These are phyloP conservation scores for Germaria angustata DNA, from an alignment of 2,888 invertebrate genomes.

Conservation along the genomic window DNA sequence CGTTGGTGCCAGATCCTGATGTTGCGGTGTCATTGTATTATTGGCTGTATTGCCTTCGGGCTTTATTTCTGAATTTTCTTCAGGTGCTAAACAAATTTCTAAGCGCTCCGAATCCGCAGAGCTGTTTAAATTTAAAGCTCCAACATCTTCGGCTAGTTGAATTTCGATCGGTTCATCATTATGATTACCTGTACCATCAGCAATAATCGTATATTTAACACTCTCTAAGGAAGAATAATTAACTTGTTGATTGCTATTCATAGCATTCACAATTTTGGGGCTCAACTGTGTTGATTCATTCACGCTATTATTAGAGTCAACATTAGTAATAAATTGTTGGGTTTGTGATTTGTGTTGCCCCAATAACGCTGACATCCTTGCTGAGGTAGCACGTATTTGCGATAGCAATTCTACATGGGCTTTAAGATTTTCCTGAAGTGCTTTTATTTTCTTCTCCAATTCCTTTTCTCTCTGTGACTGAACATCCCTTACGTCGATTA, in stretches of 20 bases:
- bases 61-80: conserved; percentile 63
- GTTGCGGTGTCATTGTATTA: neutral
- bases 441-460: conserved; percentile 71
- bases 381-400: conserved; percentile 55
- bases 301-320: conserved; percentile 7
- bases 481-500: conserved; percentile 55
- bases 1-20: too few species aligned
- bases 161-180: conserved; percentile 73
- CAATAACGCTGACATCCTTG: conserved; percentile 3
- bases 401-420: conserved; percentile 72
- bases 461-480: too few species aligned
- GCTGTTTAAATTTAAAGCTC: conserved; percentile 71
- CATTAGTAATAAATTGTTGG: neutral
- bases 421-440: conserved; percentile 72
- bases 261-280: conserved; percentile 24
- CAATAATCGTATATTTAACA: conserved; percentile 69
- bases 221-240: conserved; percentile 52
- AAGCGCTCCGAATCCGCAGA: conserved; percentile 74
- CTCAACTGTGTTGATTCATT: conserved; percentile 5
- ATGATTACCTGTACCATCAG: conserved; percentile 66
- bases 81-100: conserved; percentile 73
- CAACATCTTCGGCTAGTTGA: conserved; percentile 69
- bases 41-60: too few species aligned
- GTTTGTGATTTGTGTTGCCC: conserved; percentile 32
- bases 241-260: conserved; percentile 52